A percentile compares a stretch with the other conserved stretches of the same genome.
These are phyloP conservation scores for Drosophila tropicalis DNA, from an alignment of 1,140 invertebrate species.

Conservation along the genomic window DNA sequence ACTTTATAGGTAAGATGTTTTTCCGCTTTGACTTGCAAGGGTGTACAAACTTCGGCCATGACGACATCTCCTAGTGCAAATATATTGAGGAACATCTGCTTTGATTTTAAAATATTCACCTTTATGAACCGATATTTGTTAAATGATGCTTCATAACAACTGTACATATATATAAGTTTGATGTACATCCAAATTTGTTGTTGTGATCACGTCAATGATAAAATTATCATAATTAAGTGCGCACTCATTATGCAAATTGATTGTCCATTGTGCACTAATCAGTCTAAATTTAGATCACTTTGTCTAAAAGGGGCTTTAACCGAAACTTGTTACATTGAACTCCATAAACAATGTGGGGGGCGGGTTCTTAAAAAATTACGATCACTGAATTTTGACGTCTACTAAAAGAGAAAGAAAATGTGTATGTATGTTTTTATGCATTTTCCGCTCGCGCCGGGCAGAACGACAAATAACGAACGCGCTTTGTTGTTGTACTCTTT, in stretches of 20 bases:
- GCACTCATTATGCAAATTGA: slow-evolving; percentile 55
- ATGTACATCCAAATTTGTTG: neutral
- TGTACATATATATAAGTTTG: neutral
- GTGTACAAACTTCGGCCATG: no score
- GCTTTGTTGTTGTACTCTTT: slow-evolving; percentile 13
- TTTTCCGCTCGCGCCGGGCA: slow-evolving; percentile 35
- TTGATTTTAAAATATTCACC: neutral
- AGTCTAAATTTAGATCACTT: slow-evolving; percentile 30
- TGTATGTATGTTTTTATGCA: slow-evolving; percentile 27
- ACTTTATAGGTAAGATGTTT: no score
- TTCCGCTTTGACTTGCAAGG: no score
- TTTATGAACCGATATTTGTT: neutral
- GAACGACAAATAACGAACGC: neutral
- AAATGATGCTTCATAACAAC: neutral
- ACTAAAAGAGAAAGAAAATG: slow-evolving; percentile 54
- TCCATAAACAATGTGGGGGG: slow-evolving; percentile 63
- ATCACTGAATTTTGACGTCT: slow-evolving; percentile 37
- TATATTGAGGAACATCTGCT: neutral
- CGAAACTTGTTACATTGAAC: slow-evolving; percentile 62
- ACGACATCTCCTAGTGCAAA: no score
- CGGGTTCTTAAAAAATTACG: slow-evolving; percentile 38
- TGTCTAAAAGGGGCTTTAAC: slow-evolving; percentile 22
- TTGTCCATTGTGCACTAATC: slow-evolving; percentile 34
- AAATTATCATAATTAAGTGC: slow-evolving; percentile 54
- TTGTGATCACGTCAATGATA: slow-evolving; percentile 19